phyloP scores from a whole-genome alignment of 2,797 vertebrate species.

The Rhincodon typus region DNA sequence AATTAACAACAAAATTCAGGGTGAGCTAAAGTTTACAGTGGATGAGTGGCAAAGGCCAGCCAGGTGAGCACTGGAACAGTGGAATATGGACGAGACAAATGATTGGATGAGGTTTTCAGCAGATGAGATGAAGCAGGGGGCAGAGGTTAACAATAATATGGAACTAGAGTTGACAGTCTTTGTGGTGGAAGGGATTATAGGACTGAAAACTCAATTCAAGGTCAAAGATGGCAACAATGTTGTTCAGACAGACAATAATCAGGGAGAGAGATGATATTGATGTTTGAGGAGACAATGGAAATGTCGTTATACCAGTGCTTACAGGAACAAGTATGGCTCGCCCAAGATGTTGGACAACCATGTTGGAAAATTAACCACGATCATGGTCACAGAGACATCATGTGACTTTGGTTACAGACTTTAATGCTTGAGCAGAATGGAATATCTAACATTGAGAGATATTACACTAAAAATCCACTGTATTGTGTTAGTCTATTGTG shows the following conservation, averaged over 20 bases:
- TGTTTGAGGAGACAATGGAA: background rate
- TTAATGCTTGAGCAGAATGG: background rate
- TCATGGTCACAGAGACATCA: background rate
- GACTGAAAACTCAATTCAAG: background rate
- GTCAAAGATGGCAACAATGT: background rate
- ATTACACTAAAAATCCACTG: background rate
- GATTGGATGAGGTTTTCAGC: background rate
- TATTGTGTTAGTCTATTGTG: background rate
- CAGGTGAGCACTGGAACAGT: background rate
- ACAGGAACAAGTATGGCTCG: background rate
- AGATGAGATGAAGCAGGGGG: background rate
- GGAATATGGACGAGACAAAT: background rate
- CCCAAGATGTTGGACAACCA: background rate
- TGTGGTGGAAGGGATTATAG: background rate
- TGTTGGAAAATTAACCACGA: background rate
- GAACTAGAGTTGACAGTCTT: background rate
- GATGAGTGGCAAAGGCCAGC: background rate
- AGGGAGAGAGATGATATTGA: background rate
- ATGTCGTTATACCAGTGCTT: background rate
- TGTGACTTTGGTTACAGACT: background rate
- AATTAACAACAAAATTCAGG: background rate
- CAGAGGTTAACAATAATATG: too few relatives aligned
- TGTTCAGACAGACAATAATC: background rate
- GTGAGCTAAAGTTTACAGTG: background rate
- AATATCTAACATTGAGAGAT: background rate